phyloP scores from a whole-genome alignment of 2,797 vertebrate genomes.

The Ibycter americanus region DNA sequence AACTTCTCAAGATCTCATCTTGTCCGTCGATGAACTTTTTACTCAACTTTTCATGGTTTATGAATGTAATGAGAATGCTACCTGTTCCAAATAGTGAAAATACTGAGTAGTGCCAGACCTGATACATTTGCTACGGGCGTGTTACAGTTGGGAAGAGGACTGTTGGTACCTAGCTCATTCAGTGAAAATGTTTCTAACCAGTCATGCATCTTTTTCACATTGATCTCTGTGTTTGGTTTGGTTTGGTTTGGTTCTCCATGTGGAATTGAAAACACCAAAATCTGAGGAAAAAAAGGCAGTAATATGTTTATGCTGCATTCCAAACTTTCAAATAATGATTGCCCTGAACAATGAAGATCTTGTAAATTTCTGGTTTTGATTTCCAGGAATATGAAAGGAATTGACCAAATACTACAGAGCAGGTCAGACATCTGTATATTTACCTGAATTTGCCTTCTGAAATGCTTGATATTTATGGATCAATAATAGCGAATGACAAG shows the following conservation, averaged over 20 bases:
- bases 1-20: neutral
- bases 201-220: neutral
- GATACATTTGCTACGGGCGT: fast-evolving
- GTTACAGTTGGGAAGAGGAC: neutral
- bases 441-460: neutral
- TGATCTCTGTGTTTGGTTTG: neutral
- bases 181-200: neutral
- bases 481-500: neutral
- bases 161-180: fast-evolving
- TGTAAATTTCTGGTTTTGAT: neutral
- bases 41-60: neutral
- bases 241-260: neutral
- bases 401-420: neutral
- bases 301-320: neutral
- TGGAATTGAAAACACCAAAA: neutral
- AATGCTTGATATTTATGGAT: neutral
- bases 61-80: neutral
- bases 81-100: neutral
- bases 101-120: neutral
- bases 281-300: neutral
- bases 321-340: neutral
- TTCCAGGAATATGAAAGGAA: neutral
- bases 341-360: neutral
- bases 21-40: neutral
- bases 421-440: neutral